Evolutionary conservation across 2,113 vertebrate genomes (phyloP).

Genomic region (Phrynosoma blainvillii): DNA sequence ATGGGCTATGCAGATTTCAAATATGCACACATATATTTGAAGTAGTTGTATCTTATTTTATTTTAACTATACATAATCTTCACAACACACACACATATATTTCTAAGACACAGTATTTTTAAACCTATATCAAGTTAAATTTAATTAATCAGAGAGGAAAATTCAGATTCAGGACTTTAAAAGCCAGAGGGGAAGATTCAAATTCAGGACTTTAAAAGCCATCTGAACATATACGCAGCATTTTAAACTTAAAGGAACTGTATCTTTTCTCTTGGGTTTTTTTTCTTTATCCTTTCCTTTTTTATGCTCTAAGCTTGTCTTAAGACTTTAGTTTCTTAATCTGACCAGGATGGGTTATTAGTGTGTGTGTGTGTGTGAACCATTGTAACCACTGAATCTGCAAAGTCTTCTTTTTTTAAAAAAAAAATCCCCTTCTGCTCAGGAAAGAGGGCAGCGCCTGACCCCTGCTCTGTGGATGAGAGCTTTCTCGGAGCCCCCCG

Average conservation of each 20-base stretch:
- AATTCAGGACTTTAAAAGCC: neutral
- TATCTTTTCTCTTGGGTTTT: neutral
- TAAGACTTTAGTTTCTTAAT: neutral
- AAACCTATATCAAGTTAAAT: neutral
- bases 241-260: neutral
- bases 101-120: neutral
- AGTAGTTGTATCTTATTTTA: no score
- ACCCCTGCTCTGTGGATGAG: slow-evolving; percentile 83
- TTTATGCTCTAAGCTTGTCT: neutral
- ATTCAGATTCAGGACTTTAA: neutral
- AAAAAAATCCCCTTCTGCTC: slow-evolving; percentile 47
- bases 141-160: no score
- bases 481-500: slow-evolving; percentile 78
- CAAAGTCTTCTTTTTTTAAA: slow-evolving; percentile 38
- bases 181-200: no score
- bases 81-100: neutral
- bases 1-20: no score
- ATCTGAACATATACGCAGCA: neutral
- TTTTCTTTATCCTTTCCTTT: neutral
- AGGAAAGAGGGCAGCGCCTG: slow-evolving; percentile 70
- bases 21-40: neutral
- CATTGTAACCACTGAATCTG: slow-evolving; percentile 49
- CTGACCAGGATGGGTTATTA: neutral
- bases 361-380: slow-evolving; percentile 36
- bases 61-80: neutral